Conservation (phyloP, 2,888 invertebrate species). For the Sphinx pinastri region DNA sequence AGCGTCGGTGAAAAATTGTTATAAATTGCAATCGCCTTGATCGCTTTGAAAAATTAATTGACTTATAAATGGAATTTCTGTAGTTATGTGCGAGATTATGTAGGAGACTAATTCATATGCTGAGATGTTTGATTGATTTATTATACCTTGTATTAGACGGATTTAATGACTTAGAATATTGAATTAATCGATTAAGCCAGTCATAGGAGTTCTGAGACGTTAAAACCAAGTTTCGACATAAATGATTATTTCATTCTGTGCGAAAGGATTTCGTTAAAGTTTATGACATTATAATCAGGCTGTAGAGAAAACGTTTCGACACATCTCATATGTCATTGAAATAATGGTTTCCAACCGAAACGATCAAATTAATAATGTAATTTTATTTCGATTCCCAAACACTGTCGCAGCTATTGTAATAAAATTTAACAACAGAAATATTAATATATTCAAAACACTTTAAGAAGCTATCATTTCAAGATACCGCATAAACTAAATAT, state of each 20-base stretch:
- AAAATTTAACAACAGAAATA: constrained; percentile 24
- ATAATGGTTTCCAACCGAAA: constrained; percentile 4
- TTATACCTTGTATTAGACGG: background rate
- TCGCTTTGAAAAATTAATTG: constrained; percentile 12
- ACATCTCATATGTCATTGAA: background rate
- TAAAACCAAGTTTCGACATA: background rate
- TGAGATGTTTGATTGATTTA: constrained; percentile 10
- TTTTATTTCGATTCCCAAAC: constrained; percentile 14
- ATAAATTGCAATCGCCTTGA: constrained; percentile 14
- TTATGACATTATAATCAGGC: constrained; percentile 3
- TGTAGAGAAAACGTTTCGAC: constrained; percentile 1
- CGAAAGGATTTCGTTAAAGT: background rate
- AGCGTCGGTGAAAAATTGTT: constrained; percentile 17
- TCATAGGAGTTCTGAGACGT: background rate
- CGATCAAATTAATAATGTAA: constrained; percentile 16
- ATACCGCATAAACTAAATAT: constrained; percentile 22
- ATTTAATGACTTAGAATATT: background rate
- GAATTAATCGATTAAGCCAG: background rate
- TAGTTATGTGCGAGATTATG: background rate
- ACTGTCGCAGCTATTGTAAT: constrained; percentile 18
- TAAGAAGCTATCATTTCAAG: constrained; percentile 12
- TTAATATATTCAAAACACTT: constrained; percentile 25
- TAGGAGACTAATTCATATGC: background rate
- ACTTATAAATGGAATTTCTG: background rate
- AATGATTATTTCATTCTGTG: background rate